phyloP scores from a whole-genome alignment of 2,888 invertebrate species.

The Itoplectis maculator region DNA sequence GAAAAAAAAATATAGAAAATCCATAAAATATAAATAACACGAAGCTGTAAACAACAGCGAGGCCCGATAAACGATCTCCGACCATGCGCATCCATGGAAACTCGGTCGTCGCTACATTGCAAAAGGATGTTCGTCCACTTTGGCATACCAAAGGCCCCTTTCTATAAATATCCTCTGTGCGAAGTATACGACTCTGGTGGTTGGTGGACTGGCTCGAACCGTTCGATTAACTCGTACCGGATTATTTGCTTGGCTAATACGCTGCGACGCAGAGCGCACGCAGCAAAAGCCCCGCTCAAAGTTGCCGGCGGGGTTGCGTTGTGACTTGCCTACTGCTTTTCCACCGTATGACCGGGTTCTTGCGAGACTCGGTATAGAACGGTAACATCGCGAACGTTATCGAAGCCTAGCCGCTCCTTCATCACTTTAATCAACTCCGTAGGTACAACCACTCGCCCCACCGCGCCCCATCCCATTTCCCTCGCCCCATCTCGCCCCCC shows the following conservation, averaged over 20 bases:
- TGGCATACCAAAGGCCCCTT: slow-evolving; percentile 35
- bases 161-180: slow-evolving; percentile 55
- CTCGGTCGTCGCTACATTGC: not conserved
- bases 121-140: slow-evolving; percentile 22
- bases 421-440: slow-evolving; percentile 81
- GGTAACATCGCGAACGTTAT: slow-evolving; percentile 69
- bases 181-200: slow-evolving; percentile 7
- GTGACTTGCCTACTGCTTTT: slow-evolving; percentile 21
- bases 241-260: slow-evolving; percentile 58
- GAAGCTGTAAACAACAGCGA: not conserved
- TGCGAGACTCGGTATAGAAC: slow-evolving; percentile 17
- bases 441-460: slow-evolving; percentile 14
- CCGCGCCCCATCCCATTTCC: slow-evolving; percentile 26
- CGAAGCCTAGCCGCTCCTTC: slow-evolving; percentile 81
- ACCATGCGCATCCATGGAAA: not conserved
- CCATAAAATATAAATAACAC: not conserved
- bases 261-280: slow-evolving; percentile 34
- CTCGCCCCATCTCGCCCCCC: slow-evolving; percentile 28
- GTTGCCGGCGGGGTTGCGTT: not conserved
- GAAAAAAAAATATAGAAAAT: too few species aligned
- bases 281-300: not conserved
- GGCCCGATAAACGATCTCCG: not conserved
- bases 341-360: slow-evolving; percentile 13
- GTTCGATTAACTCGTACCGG: slow-evolving; percentile 57
- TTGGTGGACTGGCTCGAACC: slow-evolving; percentile 33